phyloP scores from a whole-genome alignment of 2,797 vertebrate species.

The Ctenochaetus hawaiiensis region DNA sequence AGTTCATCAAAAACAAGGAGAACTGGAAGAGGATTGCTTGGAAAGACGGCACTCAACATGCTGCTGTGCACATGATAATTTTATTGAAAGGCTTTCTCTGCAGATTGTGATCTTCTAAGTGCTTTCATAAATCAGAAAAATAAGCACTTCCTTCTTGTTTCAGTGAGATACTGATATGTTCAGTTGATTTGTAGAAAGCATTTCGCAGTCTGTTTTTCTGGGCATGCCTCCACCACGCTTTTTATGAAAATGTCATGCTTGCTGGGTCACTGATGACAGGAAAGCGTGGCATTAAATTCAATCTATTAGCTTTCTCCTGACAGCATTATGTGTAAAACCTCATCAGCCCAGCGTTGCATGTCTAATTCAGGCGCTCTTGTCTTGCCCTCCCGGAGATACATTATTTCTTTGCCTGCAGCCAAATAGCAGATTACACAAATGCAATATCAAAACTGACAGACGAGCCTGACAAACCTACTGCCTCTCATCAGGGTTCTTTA shows the following conservation, averaged over 20 bases:
- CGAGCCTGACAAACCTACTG: conserved; percentile 32
- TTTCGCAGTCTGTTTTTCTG: conserved; percentile 1
- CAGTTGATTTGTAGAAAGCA: conserved; percentile 14
- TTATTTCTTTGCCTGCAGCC: conserved; percentile 59
- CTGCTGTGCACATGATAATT: conserved; percentile 10
- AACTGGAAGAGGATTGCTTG: conserved; percentile 26
- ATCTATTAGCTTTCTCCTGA: conserved; percentile 56
- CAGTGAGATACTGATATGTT: conserved; percentile 8
- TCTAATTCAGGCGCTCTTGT: conserved; percentile 49
- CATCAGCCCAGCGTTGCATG: conserved; percentile 54
- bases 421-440: conserved; percentile 46
- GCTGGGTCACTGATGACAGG: conserved; percentile 42
- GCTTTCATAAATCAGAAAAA: conserved; percentile 3
- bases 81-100: conserved; percentile 4
- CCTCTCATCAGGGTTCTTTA: conserved; percentile 43
- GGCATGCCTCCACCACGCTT: background rate
- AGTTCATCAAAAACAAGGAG: conserved; percentile 36
- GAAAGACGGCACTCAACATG: conserved; percentile 21
- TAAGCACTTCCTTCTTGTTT: conserved; percentile 10
- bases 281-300: conserved; percentile 42
- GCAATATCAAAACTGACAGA: conserved; percentile 63
- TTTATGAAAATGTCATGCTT: conserved; percentile 38
- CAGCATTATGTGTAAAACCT: conserved; percentile 55
- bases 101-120: background rate
- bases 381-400: conserved; percentile 43